Conservation (phyloP, 2,888 invertebrate species). For the Drosophila affinis region DNA sequence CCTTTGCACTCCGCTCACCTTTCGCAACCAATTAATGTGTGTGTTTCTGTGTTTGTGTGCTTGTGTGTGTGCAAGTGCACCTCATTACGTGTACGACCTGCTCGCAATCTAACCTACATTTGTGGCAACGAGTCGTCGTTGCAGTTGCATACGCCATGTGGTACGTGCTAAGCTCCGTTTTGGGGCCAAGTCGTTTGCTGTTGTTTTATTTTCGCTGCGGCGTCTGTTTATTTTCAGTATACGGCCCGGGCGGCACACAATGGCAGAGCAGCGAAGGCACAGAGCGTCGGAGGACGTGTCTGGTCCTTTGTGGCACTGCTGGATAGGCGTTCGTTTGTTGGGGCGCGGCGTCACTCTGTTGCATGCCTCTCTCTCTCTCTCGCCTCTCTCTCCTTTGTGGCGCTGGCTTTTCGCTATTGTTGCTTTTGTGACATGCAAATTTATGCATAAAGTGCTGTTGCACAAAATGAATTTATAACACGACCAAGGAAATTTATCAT, state of each 20-base stretch:
- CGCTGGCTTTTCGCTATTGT: constrained; percentile 6
- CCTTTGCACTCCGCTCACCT: background rate
- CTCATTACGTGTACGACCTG: constrained; percentile 28
- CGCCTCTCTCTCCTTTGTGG: background rate
- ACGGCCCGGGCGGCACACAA: constrained; percentile 32
- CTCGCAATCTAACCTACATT: constrained; percentile 66
- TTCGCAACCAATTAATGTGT: constrained; percentile 17
- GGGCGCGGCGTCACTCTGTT: constrained; percentile 23
- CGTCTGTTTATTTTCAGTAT: constrained; percentile 62
- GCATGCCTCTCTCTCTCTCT: constrained; percentile 8
- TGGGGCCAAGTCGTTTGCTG: constrained; percentile 37
- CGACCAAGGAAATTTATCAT: constrained; percentile 53
- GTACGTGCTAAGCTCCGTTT: constrained; percentile 41
- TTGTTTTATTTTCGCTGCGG: constrained; percentile 1
- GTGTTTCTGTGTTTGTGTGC: background rate
- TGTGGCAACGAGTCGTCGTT: constrained; percentile 40
- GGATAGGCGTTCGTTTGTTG: constrained; percentile 30
- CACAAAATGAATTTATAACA: constrained; percentile 58
- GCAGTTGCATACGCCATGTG: constrained; percentile 54
- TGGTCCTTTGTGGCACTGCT: constrained; percentile 45
- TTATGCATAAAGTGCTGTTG: constrained; percentile 54
- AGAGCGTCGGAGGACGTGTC: constrained; percentile 1
- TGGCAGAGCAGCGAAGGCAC: constrained; percentile 21
- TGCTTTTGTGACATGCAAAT: constrained; percentile 60
- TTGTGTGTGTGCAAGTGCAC: background rate